Conservation (phyloP, 2,888 invertebrate species). For the Mongoloraphidia duomilia region DNA sequence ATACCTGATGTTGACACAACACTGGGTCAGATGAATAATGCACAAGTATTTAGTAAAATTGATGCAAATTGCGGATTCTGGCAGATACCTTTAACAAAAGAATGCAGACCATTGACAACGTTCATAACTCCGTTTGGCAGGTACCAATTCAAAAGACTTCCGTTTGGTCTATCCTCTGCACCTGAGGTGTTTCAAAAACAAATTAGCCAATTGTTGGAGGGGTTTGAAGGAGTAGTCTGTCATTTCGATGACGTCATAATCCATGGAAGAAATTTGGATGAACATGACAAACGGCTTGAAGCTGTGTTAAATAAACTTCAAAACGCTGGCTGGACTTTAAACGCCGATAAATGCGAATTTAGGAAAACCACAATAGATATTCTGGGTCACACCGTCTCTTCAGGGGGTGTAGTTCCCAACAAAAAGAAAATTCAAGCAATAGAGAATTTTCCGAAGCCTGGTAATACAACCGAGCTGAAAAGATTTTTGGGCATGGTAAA, state of each 20-base stretch:
- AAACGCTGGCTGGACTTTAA: conserved; percentile 7
- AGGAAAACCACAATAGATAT: too few relatives aligned
- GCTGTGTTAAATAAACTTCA: conserved; percentile 11
- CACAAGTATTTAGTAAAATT: conserved; percentile 6
- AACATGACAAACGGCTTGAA: conserved; percentile 12
- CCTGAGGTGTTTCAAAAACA: conserved; percentile 3
- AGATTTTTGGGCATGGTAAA: conserved; percentile 6
- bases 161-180: conserved; percentile 6
- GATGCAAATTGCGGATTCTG: conserved; percentile 10
- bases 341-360: conserved; percentile 12
- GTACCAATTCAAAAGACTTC: conserved; percentile 6
- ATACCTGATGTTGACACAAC: too few relatives aligned
- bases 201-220: conserved; percentile 1
- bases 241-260: conserved; percentile 9
- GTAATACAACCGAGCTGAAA: conserved; percentile 10
- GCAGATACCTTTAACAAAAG: conserved; percentile 7
- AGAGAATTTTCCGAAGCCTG: conserved; percentile 6
- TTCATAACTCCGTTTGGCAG: too few relatives aligned
- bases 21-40: too few relatives aligned
- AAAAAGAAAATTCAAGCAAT: conserved; percentile 11
- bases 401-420: conserved; percentile 9
- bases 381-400: conserved; percentile 11
- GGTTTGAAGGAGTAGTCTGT: conserved; percentile 5
- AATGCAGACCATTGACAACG: conserved; percentile 1
- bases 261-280: conserved; percentile 10